Conservation (phyloP, 2,113 vertebrate genomes). For the Syngnathus scovelli region DNA sequence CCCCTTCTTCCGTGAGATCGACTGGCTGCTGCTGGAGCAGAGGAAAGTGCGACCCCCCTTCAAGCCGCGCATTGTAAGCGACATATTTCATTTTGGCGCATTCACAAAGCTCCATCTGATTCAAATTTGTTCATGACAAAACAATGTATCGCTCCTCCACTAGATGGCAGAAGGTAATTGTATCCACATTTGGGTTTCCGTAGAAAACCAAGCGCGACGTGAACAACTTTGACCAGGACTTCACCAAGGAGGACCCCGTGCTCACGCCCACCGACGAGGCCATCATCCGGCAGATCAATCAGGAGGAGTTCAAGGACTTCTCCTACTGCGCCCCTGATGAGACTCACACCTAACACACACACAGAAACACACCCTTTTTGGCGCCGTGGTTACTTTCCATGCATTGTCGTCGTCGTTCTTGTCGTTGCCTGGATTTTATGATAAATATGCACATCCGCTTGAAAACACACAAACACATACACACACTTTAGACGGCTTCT, state of each 20-base stretch:
- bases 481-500: constrained; percentile 13
- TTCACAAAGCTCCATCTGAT: too few species aligned
- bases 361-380: constrained; percentile 44
- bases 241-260: constrained; percentile 94
- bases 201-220: constrained; percentile 99
- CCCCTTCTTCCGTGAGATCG: constrained; percentile 95
- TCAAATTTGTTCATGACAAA: neutral
- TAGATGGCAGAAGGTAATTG: neutral
- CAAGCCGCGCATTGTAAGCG: constrained; percentile 96
- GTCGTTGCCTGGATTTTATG: constrained; percentile 64
- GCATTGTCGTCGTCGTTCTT: constrained; percentile 41
- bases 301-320: constrained; percentile 98
- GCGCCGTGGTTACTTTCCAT: constrained; percentile 63
- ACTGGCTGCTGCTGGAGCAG: constrained; percentile 95
- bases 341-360: constrained; percentile 76
- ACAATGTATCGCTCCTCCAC: neutral
- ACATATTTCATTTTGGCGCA: neutral
- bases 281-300: constrained; percentile 98
- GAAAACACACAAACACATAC: constrained; percentile 13
- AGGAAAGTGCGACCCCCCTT: constrained; percentile 95
- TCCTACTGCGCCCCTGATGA: constrained; percentile 93
- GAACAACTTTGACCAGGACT: constrained; percentile 99
- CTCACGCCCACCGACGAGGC: constrained; percentile 92
- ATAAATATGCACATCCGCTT: constrained; percentile 38
- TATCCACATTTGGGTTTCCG: neutral